These are phyloP conservation scores for Nysson spinosus DNA, from an alignment of 2,888 invertebrate genomes.

Conservation along the genomic window DNA sequence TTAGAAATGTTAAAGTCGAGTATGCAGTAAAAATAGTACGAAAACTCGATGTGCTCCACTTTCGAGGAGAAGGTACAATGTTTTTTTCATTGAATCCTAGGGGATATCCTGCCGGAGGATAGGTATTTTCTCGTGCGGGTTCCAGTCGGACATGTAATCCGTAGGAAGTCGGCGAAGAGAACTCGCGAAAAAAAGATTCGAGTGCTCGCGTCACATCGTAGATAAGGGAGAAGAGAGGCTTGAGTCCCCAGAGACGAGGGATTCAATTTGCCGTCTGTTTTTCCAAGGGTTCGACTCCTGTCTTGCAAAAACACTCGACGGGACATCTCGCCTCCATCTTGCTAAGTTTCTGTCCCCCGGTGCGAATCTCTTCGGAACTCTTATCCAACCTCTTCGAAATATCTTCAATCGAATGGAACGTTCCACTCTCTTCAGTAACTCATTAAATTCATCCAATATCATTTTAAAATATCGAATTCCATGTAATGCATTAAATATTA, in stretches of 20 bases:
- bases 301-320: constrained; percentile 76
- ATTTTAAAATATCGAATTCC: too few species aligned
- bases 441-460: too few species aligned
- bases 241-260: constrained; percentile 71
- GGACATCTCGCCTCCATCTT: constrained; percentile 74
- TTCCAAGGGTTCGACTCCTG: constrained; percentile 77
- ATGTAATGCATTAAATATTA: too few species aligned
- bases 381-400: constrained; percentile 57
- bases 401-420: constrained; percentile 51
- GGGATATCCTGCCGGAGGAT: too few species aligned
- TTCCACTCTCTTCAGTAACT: constrained; percentile 51
- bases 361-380: constrained; percentile 40
- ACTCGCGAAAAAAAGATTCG: constrained; percentile 44
- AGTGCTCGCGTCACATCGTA: constrained; percentile 55
- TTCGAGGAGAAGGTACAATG: too few species aligned
- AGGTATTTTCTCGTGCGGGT: constrained; percentile 12
- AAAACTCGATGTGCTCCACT: too few species aligned
- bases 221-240: constrained; percentile 52
- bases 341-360: constrained; percentile 63
- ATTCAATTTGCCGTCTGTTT: constrained; percentile 78
- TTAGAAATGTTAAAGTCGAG: too few species aligned
- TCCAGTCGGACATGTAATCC: constrained; percentile 44
- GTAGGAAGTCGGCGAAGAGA: constrained; percentile 46
- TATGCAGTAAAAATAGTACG: too few species aligned
- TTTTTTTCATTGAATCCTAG: too few species aligned